A percentile compares a stretch with the other conserved stretches of the same genome.
Conservation (phyloP, 1,140 invertebrate species). For the Tetramorium alpestre region DNA sequence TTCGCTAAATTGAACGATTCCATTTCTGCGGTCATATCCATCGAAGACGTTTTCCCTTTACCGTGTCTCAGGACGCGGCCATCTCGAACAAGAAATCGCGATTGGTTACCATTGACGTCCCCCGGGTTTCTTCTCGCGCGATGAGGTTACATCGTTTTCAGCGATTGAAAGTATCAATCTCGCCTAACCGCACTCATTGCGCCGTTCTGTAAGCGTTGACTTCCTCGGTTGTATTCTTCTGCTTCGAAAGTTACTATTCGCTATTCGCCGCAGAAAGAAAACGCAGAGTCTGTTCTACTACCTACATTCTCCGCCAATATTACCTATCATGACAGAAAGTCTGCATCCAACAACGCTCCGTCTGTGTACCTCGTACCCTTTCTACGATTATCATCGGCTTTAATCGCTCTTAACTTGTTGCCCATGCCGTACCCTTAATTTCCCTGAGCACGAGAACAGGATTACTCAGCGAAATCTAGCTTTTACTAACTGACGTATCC, state of each 20-base stretch:
- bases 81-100: conserved; percentile 40
- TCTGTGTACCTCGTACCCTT: conserved; percentile 20
- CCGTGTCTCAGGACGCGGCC: conserved; percentile 30
- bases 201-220: not conserved
- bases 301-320: not conserved
- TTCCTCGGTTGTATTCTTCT: not conserved
- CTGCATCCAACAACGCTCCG: not conserved
- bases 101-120: conserved; percentile 36
- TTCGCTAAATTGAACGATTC: conserved; percentile 58
- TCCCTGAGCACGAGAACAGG: conserved; percentile 41
- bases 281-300: not conserved
- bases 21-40: conserved; percentile 52
- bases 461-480: conserved; percentile 53
- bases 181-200: conserved; percentile 66
- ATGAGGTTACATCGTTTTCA: conserved; percentile 48
- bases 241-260: conserved; percentile 28
- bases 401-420: conserved; percentile 41
- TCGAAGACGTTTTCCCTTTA: conserved; percentile 42
- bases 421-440: conserved; percentile 43
- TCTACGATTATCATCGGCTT: conserved; percentile 40
- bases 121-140: conserved; percentile 19
- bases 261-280: conserved; percentile 15
- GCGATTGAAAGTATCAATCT: conserved; percentile 68
- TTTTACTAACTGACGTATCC: conserved; percentile 50
- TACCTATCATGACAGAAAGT: conserved; percentile 28